Conservation (phyloP, 1,140 invertebrate genomes). For the Eumaeus atala region DNA sequence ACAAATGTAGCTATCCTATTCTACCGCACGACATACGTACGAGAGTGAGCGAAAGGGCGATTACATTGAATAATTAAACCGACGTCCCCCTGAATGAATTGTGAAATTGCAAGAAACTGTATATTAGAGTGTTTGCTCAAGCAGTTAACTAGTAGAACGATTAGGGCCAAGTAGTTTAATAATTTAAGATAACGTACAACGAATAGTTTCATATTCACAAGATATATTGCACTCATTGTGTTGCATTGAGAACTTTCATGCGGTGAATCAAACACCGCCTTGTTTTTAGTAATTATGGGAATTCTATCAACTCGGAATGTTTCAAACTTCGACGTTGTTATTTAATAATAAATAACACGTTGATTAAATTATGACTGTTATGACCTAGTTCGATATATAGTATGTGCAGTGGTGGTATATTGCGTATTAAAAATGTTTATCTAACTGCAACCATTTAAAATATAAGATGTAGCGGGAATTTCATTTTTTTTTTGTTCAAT, state of each 20-base stretch:
- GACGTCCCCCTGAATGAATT: slow-evolving; percentile 49
- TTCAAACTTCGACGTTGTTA: slow-evolving; percentile 1
- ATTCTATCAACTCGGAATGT: slow-evolving; percentile 18
- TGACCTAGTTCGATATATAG: background rate
- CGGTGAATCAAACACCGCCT: slow-evolving; percentile 2
- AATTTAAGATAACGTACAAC: slow-evolving; percentile 34
- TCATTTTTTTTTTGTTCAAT: no score
- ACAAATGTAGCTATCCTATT: slow-evolving; percentile 29
- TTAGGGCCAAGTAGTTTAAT: slow-evolving; percentile 50
- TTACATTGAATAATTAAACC: slow-evolving; percentile 61
- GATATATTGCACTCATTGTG: slow-evolving; percentile 38
- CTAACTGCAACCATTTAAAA: background rate
- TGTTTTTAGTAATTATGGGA: slow-evolving; percentile 18
- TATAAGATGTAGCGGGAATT: no score
- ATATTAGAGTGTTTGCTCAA: slow-evolving; percentile 44
- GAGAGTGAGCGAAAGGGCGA: slow-evolving; percentile 20
- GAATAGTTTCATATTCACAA: background rate
- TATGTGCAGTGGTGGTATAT: background rate
- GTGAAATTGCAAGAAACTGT: slow-evolving; percentile 47
- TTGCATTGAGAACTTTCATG: slow-evolving; percentile 37
- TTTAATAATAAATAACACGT: slow-evolving; percentile 1
- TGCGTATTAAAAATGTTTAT: background rate
- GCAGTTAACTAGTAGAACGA: slow-evolving; percentile 31
- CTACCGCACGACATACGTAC: slow-evolving; percentile 23
- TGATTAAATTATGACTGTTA: slow-evolving; percentile 1